Evolutionary conservation across 2,888 invertebrate genomes (phyloP), one percentile per base, ranked within the genome.

Genomic region (Muschampia plurimacula): DNA sequence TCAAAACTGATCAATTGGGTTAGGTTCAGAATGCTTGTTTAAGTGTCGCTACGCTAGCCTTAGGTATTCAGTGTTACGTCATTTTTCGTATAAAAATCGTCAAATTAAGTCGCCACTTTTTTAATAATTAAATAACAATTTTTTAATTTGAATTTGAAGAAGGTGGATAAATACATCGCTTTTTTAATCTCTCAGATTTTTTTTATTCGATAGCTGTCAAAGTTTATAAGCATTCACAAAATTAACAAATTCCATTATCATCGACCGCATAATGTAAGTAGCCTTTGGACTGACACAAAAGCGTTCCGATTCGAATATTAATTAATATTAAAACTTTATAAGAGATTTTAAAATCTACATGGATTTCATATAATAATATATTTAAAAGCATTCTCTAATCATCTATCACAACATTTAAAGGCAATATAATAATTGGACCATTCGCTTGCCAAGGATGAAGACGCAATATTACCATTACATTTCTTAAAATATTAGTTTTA

Each of bases 331-430:
- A 68, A 63, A 67, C 22, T 63, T 72, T 67, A 52, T 46, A 68
- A 72, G 71, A 67, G 57, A 71, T 49, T 68, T 71, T 67, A 68
- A 68, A 72, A 72, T 63, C 72, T 72, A 68, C 64, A 49, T 64
- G 57, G 46, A 72, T 64, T 67, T 68, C 32, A 64, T 72, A 72
- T 72, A 64, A 72, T 68, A 22, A 67, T 74, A 74, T 73, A 72
- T 75, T 73, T 73, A 70, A 75, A 76, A 78, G 78, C 78, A 73
- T 73, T 72, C 73, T 74, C 79, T 80, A 80, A 76, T 76, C 81
- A 76, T 83, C 88, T 92, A 93, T 93, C 93, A 93, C 93, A 93
- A 93, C 93, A 89, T 88, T 90, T 80, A 92, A 93, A 93, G 93
- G 93, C 93, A 90, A 86, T 88, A 83, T 86, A 86, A 89, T 81